Base-by-base conservation (phyloP, 2,888 invertebrate species). In the Priocnemis perturbator region DNA sequence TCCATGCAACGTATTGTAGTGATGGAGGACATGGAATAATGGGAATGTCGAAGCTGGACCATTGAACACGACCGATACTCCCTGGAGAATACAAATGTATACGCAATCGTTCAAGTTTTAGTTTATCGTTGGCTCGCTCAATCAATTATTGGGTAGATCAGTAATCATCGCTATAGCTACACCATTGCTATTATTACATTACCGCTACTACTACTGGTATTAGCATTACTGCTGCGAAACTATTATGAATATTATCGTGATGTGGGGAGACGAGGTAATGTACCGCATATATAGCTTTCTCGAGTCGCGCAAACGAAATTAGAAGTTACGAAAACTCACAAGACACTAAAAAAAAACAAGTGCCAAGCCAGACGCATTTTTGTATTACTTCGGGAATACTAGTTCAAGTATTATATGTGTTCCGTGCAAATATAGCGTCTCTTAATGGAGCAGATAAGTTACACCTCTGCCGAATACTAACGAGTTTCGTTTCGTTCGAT, bases 171-270 rank as follows among this genome's bases (percentile, higher is more conserved):
- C 68, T 82, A 74, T 71, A 70, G 64, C 77, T 78, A 75, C n/a
- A n/a, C 26, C 57, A 74, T 74, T 74, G 79, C 71, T 77, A 79
- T 74, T 78, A 82, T 76, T 74, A 77, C 69, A 82, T 74, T 77
- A 78, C 71, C 66, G 80, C 80, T 79, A 79, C 67, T 76, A 79
- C 71, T 80, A 78, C 77, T 80, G 78, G 69, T 74, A 73, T 59
- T 80, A 81, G 72, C 73, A 70, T 61, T 71, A 71, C 65, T 61
- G 70, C 68, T 79, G 71, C 63, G 69, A 70, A 76, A 75, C 59
- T 72, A 76, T 62, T 79, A 82, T 75, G 77, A 80, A 72, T 81
- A 77, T 69, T 76, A 74, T 47, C 37, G 26, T 44, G 57, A 66
- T 65, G 68, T 69, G 57, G 69, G 64, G 77, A 71, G 78, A 67